phyloP scores from a whole-genome alignment of 2,888 invertebrate species.

The Tineola bisselliella region DNA sequence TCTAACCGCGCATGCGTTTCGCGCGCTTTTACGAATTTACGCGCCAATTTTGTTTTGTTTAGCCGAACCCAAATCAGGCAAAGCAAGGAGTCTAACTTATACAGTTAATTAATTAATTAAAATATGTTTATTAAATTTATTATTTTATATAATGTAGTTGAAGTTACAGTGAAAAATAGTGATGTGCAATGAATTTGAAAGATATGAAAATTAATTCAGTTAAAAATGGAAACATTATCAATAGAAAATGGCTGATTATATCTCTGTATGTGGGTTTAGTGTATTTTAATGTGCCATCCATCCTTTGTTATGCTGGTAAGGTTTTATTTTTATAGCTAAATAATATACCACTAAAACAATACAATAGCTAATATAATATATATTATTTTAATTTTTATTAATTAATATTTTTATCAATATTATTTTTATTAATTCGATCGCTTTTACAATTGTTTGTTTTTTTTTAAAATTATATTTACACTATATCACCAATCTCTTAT shows the following conservation, averaged over 20 bases:
- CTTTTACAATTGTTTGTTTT: too few species aligned
- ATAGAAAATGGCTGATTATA: not conserved
- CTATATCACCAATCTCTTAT: too few species aligned
- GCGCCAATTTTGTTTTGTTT: not conserved
- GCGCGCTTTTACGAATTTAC: not conserved
- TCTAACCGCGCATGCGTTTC: not conserved
- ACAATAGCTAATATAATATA: too few species aligned
- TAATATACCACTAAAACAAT: too few species aligned
- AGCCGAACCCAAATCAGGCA: not conserved
- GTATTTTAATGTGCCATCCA: constrained; percentile 9
- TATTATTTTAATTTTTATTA: too few species aligned
- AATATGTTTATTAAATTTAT: not conserved
- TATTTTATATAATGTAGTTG: not conserved
- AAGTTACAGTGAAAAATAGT: not conserved
- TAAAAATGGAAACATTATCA: not conserved
- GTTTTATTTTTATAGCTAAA: not conserved
- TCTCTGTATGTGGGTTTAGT: constrained; percentile 5
- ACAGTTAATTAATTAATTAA: too few species aligned
- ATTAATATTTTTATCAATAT: too few species aligned
- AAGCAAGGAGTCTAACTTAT: too few species aligned
- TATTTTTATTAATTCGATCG: too few species aligned
- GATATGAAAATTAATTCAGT: not conserved
- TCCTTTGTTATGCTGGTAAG: not conserved
- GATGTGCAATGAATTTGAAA: not conserved
- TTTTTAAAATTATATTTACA: too few species aligned